These are phyloP conservation scores for Oscarella lobularis DNA, from an alignment of 37 sponge, comb jelly and placozoan genomes.

Conservation along the genomic window DNA sequence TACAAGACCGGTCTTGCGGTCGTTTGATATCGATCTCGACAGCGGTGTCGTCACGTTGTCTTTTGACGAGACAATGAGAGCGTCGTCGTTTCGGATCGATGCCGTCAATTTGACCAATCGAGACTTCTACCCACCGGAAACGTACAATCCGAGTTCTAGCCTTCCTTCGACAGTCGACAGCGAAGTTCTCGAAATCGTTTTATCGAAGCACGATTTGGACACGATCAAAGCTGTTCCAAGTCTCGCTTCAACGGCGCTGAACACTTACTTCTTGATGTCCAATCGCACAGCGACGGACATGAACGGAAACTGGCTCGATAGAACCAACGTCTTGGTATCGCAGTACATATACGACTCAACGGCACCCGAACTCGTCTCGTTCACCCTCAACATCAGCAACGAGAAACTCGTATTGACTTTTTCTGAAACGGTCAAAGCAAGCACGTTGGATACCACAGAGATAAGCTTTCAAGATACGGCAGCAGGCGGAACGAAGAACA, in stretches of 20 bases:
- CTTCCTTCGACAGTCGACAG: too few relatives aligned
- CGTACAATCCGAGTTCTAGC: too few relatives aligned
- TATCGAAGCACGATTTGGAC: conserved; percentile 49
- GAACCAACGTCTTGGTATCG: conserved; percentile 24
- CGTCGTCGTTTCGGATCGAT: conserved; percentile 26
- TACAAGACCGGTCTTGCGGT: conserved; percentile 31
- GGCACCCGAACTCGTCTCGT: conserved; percentile 24
- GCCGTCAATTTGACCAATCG: too few relatives aligned
- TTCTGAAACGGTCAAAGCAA: conserved; percentile 51
- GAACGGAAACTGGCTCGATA: conserved; percentile 50
- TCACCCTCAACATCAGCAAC: conserved; percentile 32
- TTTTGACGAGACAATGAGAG: conserved; percentile 65
- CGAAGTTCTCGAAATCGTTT: conserved; percentile 14
- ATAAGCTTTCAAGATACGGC: conserved; percentile 33
- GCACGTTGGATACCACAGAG: conserved; percentile 51
- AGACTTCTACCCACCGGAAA: too few relatives aligned
- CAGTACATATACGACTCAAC: conserved; percentile 36
- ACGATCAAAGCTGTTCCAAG: conserved; percentile 34
- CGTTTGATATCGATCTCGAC: conserved; percentile 61
- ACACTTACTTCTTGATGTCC: conserved; percentile 50
- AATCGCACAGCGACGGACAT: conserved; percentile 52
- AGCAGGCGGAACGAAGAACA: not conserved
- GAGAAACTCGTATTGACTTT: conserved; percentile 43
- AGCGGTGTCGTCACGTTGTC: conserved; percentile 26
- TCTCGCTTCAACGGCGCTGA: conserved; percentile 28